Base-by-base conservation (phyloP, 2,113 vertebrate genomes). In the Lanius collurio region DNA sequence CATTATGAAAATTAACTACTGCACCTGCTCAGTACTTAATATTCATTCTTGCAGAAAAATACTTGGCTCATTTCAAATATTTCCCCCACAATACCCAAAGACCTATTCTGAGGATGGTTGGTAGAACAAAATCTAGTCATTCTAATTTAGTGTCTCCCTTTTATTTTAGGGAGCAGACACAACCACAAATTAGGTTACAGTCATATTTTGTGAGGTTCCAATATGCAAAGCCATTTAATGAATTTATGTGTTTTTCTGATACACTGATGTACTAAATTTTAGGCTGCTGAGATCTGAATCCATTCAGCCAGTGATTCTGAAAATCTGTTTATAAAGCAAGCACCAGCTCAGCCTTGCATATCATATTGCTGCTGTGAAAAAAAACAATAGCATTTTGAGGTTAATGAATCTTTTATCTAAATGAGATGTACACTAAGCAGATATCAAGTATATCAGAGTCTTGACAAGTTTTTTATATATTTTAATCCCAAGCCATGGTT, bases 1-100 rank as follows among this genome's bases (percentile, higher is more conserved):
- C 85, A 90, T 96, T 86, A 96, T 95, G 93, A 96, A 96, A 97
- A 96, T 97, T 93, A 96, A 92, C 75, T 60, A n/a, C 88, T 79
- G 83, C 94, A 97, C 93, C 93, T 97, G 95, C 81, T 95, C 75
- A 56, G 75, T 90, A 81, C 57, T 95, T 93, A 93, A 92, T 87
- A 95, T 94, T 87, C 53, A 56, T 75, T 78, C 82, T 88, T 83
- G 53, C 71, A 67, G 65, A 73, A 83, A 96, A 94, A 94, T 83
- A 92, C 33, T 71, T 75, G 27, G 6, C 73, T 96, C 24, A 26
- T 57, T 82, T 88, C 20, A 80, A 56, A 35, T 83, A 47, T 52
- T 79, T 96, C 68, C 23, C 55, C 18, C n/a, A 65, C 18, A 55
- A 52, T 31, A 77, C 28, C 18, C 13, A 44, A 90, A 74, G 39